phyloP scores from a whole-genome alignment of 1,140 invertebrate genomes.

The Protaetia brevitarsis region DNA sequence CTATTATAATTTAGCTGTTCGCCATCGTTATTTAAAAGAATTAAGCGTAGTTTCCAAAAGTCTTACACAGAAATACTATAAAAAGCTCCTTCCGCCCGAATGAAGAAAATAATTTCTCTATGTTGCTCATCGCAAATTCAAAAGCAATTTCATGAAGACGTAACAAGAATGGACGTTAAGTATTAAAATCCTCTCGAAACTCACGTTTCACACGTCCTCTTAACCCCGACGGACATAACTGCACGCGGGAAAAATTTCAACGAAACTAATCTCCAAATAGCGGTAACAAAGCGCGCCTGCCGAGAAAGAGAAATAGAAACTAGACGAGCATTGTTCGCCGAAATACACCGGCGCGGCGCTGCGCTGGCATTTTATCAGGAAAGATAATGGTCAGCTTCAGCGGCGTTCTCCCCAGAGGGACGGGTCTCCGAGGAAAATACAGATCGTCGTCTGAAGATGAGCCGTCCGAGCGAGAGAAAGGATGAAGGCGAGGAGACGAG shows the following conservation, averaged over 20 bases:
- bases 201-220: neutral
- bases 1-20: too few relatives aligned
- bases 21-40: too few relatives aligned
- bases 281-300: neutral
- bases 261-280: conserved; percentile 4
- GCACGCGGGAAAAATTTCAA: neutral
- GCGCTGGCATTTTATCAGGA: conserved; percentile 1
- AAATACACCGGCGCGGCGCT: neutral
- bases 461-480: too few relatives aligned
- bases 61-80: too few relatives aligned
- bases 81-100: too few relatives aligned
- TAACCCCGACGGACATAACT: neutral
- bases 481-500: neutral
- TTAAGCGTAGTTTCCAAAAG: too few relatives aligned
- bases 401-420: neutral
- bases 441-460: neutral
- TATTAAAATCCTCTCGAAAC: neutral
- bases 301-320: neutral
- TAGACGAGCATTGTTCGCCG: neutral
- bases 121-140: too few relatives aligned
- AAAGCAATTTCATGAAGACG: too few relatives aligned
- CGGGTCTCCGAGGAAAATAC: neutral
- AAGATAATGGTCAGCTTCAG: conserved; percentile 8
- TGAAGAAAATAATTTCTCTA: too few relatives aligned
- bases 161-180: too few relatives aligned